Evolutionary conservation across 1,140 invertebrate species (phyloP), one percentile per base, ranked within the genome.

Genomic region (Mycetomoellerius zeteki): DNA sequence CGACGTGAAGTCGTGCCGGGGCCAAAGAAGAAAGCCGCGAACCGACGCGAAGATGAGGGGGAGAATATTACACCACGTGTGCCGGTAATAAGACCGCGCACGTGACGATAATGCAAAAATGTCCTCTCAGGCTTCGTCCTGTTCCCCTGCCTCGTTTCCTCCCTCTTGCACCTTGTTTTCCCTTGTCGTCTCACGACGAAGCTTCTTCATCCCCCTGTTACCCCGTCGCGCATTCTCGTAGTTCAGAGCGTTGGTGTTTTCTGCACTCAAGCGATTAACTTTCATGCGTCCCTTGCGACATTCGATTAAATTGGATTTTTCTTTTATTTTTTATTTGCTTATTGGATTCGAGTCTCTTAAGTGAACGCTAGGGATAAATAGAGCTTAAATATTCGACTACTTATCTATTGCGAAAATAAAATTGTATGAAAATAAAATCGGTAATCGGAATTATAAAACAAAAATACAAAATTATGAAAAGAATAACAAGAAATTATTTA

Each of bases 51-150:
- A 73, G 86, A 85, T 43, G 86, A 88, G 81, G 86, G 86, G 86
- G 71, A 91, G 92, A 94, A 94, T 94, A 94, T 94, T 94, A 94
- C 93, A 92, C 93, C 94, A 94, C 94, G 94, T 94, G 93, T 94
- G 94, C 91, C 90, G 78, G 92, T 94, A 94, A 94, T 94, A 94
- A 94, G 93, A 94, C 93, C 91, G 92, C 88, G 94, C 91, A 89
- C 94, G 94, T 94, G 94, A 94, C 91, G 88, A 92, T 93, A 94
- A 94, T 94, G 93, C 93, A 94, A 94, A 94, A 94, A 94, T 93
- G 86, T 85, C 73, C 85, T 73, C 54, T 33, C 52, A 27, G 64
- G 16, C 54, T 60, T 50, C 56, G 47, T 72, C 19, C 76, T 58
- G n/a, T 54, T 33, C 76, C 56, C 64, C 75, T 52, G 30, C 43